Percentiles rank a stretch among this genome's conserved stretches.
Evolutionary conservation across 2,797 vertebrate genomes (phyloP).

Genomic region (Mallotus villosus): DNA sequence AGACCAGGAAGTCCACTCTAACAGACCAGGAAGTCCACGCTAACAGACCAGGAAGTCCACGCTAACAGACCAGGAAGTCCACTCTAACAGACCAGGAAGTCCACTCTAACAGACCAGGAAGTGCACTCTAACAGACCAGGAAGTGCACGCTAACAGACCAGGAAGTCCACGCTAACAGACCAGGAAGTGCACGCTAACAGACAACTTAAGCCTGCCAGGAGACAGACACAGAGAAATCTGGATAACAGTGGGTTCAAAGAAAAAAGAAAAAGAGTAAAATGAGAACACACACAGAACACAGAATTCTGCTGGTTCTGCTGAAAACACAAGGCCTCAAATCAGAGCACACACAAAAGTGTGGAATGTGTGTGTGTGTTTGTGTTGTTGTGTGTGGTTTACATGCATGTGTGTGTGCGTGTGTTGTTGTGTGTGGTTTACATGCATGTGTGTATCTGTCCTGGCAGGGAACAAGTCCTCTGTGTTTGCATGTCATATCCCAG

Average conservation of each 20-base stretch:
- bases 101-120: no score
- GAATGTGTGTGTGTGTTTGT: background rate
- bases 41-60: conserved; percentile 8
- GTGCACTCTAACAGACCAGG: no score
- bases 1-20: conserved; percentile 8
- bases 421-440: background rate
- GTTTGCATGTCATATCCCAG: no score
- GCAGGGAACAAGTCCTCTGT: no score
- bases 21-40: conserved; percentile 6
- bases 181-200: conserved; percentile 11
- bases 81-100: conserved; percentile 4
- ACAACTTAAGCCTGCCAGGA: background rate
- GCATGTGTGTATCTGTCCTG: no score
- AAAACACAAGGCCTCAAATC: no score
- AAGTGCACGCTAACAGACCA: conserved; percentile 4
- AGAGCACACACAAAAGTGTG: background rate
- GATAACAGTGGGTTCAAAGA: no score
- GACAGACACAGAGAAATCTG: background rate
- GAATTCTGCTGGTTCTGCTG: no score
- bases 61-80: no score
- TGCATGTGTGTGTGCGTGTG: background rate
- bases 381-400: no score
- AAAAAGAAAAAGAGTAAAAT: no score
- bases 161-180: background rate
- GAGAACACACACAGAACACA: no score